Evolutionary conservation across 30 jellyfish, hydroid and myxozoan species (phyloP).

Genomic region (Catostylus mosaicus): DNA sequence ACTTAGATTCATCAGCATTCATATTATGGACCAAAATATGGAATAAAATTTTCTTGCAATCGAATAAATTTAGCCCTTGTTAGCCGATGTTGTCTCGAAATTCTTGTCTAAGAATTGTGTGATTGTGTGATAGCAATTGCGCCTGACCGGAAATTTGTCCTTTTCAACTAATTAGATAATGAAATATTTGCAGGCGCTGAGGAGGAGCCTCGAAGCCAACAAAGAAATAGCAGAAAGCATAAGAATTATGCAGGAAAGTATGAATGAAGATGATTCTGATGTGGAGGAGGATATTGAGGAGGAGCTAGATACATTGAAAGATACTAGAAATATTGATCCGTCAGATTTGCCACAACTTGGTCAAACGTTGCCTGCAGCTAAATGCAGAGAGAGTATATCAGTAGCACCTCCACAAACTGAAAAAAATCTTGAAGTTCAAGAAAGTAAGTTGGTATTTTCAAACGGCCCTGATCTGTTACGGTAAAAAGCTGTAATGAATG

Average conservation of each 20-base stretch:
- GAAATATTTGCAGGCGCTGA: conserved; percentile 61
- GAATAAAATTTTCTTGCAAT: too few relatives aligned
- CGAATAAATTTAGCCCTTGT: too few relatives aligned
- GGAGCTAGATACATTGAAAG: conserved; percentile 45
- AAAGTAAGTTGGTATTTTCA: too few relatives aligned
- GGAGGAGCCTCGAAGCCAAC: conserved; percentile 87
- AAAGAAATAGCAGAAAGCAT: conserved; percentile 78
- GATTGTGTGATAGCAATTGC: too few relatives aligned
- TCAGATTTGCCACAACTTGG: conserved; percentile 58
- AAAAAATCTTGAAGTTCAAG: not conserved
- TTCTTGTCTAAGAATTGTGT: too few relatives aligned
- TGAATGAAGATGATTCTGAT: conserved; percentile 18
- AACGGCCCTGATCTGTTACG: too few relatives aligned
- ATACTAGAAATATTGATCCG: conserved; percentile 50
- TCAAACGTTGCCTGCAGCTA: conserved; percentile 35
- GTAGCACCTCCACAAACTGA: not conserved
- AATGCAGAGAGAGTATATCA: not conserved
- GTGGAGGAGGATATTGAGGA: conserved; percentile 74
- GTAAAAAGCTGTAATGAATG: too few relatives aligned
- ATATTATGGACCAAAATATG: too few relatives aligned
- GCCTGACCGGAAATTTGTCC: too few relatives aligned
- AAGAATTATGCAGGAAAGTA: conserved; percentile 48
- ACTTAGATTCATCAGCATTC: too few relatives aligned
- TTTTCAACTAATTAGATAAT: too few relatives aligned
- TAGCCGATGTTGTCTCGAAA: too few relatives aligned